Percentiles rank a stretch among this genome's conserved stretches.
Conservation (phyloP, 2,797 vertebrate genomes). For the Falco novaeseelandiae region DNA sequence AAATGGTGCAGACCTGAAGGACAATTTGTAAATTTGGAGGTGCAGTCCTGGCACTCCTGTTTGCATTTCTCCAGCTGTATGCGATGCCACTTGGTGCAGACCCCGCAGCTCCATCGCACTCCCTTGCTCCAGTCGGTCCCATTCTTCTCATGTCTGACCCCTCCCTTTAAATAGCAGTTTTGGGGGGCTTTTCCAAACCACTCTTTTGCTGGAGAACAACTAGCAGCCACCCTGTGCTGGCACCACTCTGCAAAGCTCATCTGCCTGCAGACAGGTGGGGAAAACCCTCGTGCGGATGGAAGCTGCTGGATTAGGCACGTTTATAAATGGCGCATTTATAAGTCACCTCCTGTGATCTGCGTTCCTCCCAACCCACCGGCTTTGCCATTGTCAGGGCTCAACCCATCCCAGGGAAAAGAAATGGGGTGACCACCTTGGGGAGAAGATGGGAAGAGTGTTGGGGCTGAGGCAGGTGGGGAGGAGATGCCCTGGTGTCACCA, state of each 20-base stretch:
- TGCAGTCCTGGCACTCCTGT: accelerated
- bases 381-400: background rate
- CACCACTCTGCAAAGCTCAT: background rate
- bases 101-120: background rate
- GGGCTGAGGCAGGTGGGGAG: background rate
- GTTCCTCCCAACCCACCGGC: background rate
- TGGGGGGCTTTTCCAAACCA: background rate
- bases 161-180: background rate
- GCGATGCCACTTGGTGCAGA: background rate
- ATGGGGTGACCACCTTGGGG: background rate
- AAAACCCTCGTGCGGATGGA: background rate
- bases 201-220: background rate
- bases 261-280: background rate
- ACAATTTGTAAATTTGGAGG: background rate
- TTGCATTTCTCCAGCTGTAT: background rate
- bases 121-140: accelerated
- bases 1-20: background rate
- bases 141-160: background rate
- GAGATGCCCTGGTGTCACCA: background rate
- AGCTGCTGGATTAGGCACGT: background rate
- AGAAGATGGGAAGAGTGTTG: background rate
- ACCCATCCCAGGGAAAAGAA: background rate
- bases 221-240: background rate
- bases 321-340: background rate
- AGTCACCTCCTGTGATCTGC: background rate